A percentile compares a stretch with the other conserved stretches of the same genome.
phyloP scores from a whole-genome alignment of 1,140 invertebrate genomes.

The Hycleus cichorii region DNA sequence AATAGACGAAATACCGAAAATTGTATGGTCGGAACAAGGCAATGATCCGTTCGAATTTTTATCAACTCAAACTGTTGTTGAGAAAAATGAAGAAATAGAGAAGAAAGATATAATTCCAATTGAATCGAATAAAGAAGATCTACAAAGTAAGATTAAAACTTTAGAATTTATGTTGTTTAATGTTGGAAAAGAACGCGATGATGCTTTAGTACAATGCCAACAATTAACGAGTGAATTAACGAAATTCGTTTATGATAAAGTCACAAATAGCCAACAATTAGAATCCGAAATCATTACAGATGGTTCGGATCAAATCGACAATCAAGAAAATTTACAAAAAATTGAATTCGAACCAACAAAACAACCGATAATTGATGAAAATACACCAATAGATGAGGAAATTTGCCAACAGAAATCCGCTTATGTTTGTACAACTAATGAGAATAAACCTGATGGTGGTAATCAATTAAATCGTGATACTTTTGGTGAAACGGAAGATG shows the following conservation, averaged over 20 bases:
- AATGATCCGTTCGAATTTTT: slow-evolving; percentile 19
- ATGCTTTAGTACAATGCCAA: slow-evolving; percentile 31
- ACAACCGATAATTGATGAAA: neutral
- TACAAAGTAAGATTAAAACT: slow-evolving; percentile 37
- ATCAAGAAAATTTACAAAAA: slow-evolving; percentile 12
- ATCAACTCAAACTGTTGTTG: neutral
- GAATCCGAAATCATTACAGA: slow-evolving; percentile 23
- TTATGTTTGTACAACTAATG: slow-evolving; percentile 40
- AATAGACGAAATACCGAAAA: neutral
- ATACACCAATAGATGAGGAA: slow-evolving; percentile 6
- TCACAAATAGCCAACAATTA: slow-evolving; percentile 19
- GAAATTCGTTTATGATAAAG: slow-evolving; percentile 32
- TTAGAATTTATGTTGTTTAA: slow-evolving; percentile 38
- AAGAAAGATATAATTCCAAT: neutral
- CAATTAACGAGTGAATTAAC: slow-evolving; percentile 35
- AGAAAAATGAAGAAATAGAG: neutral
- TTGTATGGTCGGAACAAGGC: slow-evolving; percentile 7
- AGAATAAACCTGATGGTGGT: neutral
- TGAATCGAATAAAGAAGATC: slow-evolving; percentile 19
- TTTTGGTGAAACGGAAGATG: slow-evolving; percentile 43
- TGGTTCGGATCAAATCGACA: slow-evolving; percentile 9
- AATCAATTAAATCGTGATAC: slow-evolving; percentile 1
- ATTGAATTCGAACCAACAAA: slow-evolving; percentile 2
- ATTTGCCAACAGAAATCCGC: slow-evolving; percentile 43
- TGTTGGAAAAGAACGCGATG: slow-evolving; percentile 35